Conservation (phyloP, 2,888 invertebrate genomes). For the Drosophila recens region DNA sequence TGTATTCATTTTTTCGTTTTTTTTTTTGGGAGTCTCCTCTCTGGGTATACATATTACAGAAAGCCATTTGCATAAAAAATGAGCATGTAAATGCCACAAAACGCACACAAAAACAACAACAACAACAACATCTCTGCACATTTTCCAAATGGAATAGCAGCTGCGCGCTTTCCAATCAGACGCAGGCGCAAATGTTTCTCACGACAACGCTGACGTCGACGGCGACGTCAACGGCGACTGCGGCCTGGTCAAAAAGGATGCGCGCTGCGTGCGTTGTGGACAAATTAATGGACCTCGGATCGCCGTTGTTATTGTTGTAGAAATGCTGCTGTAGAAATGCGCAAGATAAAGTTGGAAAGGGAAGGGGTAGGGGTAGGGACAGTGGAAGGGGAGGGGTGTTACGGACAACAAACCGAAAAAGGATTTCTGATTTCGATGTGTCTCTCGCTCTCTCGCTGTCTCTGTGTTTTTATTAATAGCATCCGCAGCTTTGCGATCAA, state of each 20-base stretch:
- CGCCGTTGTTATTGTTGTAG: constrained; percentile 46
- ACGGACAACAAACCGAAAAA: constrained; percentile 28
- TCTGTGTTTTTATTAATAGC: constrained; percentile 56
- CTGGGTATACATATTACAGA: constrained; percentile 12
- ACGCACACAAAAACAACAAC: constrained; percentile 7
- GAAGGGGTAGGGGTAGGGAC: neutral
- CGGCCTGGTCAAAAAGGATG: constrained; percentile 61
- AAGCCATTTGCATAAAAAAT: constrained; percentile 74
- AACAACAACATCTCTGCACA: neutral
- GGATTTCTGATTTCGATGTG: constrained; percentile 45
- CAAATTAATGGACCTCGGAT: constrained; percentile 69
- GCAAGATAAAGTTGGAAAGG: constrained; percentile 11
- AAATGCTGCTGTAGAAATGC: constrained; percentile 44
- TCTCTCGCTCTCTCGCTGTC: constrained; percentile 9
- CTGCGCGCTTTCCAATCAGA: constrained; percentile 43
- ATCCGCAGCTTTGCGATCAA: constrained; percentile 43
- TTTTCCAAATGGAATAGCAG: constrained; percentile 61
- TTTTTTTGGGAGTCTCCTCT: constrained; percentile 2
- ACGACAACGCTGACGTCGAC: constrained; percentile 17
- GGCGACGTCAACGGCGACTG: constrained; percentile 25
- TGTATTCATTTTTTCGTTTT: neutral
- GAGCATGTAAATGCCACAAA: constrained; percentile 67
- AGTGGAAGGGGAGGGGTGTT: constrained; percentile 20
- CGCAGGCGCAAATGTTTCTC: constrained; percentile 28
- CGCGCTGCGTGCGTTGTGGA: constrained; percentile 54